A percentile compares a stretch with the other conserved stretches of the same genome.
Conservation (phyloP, 2,888 invertebrate genomes). For the Abscondita cerata region DNA sequence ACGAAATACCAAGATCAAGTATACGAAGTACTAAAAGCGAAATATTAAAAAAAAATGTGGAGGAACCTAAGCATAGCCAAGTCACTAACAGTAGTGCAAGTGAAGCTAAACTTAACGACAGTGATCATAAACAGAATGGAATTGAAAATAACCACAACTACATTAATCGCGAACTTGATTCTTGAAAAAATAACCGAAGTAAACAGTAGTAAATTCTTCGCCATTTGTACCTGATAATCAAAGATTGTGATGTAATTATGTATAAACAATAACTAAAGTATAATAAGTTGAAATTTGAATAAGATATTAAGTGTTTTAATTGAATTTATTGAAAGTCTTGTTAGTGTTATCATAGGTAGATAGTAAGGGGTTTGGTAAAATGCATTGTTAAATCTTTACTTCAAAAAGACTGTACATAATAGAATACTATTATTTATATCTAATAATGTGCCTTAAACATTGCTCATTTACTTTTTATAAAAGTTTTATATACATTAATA, state of each 20-base stretch:
- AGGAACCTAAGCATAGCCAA: not conserved
- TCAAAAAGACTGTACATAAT: too few species aligned
- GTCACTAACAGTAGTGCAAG: not conserved
- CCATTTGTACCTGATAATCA: conserved; percentile 15
- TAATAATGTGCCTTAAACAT: too few species aligned
- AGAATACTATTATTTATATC: too few species aligned
- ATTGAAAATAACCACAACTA: not conserved
- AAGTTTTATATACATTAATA: too few species aligned
- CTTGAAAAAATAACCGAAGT: conserved; percentile 12
- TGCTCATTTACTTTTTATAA: too few species aligned
- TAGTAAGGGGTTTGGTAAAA: too few species aligned
- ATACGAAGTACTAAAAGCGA: conserved; percentile 30
- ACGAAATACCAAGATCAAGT: conserved; percentile 43
- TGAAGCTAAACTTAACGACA: not conserved
- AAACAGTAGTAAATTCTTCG: not conserved
- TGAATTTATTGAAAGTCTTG: too few species aligned
- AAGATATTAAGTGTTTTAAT: too few species aligned
- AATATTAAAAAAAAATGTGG: conserved; percentile 7
- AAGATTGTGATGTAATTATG: conserved; percentile 20
- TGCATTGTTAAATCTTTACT: too few species aligned
- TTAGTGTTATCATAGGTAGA: too few species aligned
- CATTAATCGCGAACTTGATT: not conserved
- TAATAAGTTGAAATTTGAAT: too few species aligned
- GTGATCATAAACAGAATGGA: not conserved
- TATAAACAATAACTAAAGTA: too few species aligned